Evolutionary conservation across 2,113 vertebrate species (phyloP), one percentile per base, ranked within the genome.

Genomic region (Hippopotamus amphibius): DNA sequence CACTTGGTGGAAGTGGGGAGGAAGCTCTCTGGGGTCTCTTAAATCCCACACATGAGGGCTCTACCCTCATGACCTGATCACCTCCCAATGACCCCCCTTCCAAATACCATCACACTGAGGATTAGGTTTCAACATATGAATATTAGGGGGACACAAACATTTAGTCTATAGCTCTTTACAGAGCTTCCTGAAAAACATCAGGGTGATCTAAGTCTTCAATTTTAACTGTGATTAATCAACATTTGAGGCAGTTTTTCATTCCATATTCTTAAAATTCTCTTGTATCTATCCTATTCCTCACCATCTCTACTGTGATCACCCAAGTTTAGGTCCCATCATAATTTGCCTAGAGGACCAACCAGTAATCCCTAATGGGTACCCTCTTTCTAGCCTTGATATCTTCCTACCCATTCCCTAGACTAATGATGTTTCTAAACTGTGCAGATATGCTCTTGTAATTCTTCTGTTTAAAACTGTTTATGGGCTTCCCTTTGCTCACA

Each of bases 141-240:
- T 65, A 37, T 11, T 28, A 2, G 28, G 21, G 28, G 37, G 24
- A 53, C 46, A 89, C 79, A 83, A 74, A 88, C 3, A 19, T 21
- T 89, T 41, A 83, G 8, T 43, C 59, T 89, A n/a, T 5, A 43
- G 43, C 28, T 79, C 57, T 94, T 94, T 86, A 71, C 6, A 95
- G 21, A 33, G 33, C 66, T 90, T 83, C 26, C 87, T n/a, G 79
- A 66, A 88, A 97, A 95, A 86, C 57, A 50, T 13, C 26, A 63
- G 2, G 0, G 22, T 72, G 50, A 76, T 69, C 33, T 57, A 16
- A 80, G 55, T 53, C 28, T 85, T 93, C 48, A 48, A 1, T 96
- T 95, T 93, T 65, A 96, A 63, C 72, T 57, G n/a, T 84, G 26
- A 21, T 88, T 77, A 93, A 92, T 41, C 59, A 8, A 41, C 48